phyloP scores from a whole-genome alignment of 2,888 invertebrate species.

The Caenorhabditis sp. region DNA sequence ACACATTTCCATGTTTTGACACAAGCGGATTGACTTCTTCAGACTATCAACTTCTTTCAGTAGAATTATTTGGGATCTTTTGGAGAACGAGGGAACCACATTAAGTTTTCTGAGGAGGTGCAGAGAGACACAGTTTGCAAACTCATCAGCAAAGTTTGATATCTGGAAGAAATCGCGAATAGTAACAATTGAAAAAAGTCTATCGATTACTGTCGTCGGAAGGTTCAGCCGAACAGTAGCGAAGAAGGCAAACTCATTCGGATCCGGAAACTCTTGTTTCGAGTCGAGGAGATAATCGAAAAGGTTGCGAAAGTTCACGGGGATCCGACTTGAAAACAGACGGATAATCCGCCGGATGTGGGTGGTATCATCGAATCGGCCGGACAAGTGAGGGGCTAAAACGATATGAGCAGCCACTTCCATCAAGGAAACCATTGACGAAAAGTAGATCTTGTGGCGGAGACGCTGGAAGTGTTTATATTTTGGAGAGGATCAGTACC shows the following conservation, averaged over 20 bases:
- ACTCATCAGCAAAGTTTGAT: constrained; percentile 31
- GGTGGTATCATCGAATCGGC: constrained; percentile 43
- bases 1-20: constrained; percentile 50
- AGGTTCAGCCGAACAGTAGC: constrained; percentile 24
- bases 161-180: constrained; percentile 12
- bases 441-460: constrained; percentile 32
- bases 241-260: constrained; percentile 41
- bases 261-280: constrained; percentile 39
- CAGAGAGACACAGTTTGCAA: constrained; percentile 23
- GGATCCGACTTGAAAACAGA: constrained; percentile 12
- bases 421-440: constrained; percentile 42
- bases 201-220: constrained; percentile 15
- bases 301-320: constrained; percentile 32
- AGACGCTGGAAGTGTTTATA: constrained; percentile 12
- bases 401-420: constrained; percentile 50
- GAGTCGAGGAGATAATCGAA: constrained; percentile 35
- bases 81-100: constrained; percentile 29
- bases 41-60: constrained; percentile 59
- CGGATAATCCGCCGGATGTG: constrained; percentile 26
- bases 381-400: constrained; percentile 43
- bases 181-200: neutral
- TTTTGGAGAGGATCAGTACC: neutral
- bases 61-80: constrained; percentile 48
- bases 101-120: constrained; percentile 36
- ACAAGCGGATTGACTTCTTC: constrained; percentile 45